Base-by-base conservation (phyloP, 2,797 vertebrate genomes). In the Lagodon rhomboides region DNA sequence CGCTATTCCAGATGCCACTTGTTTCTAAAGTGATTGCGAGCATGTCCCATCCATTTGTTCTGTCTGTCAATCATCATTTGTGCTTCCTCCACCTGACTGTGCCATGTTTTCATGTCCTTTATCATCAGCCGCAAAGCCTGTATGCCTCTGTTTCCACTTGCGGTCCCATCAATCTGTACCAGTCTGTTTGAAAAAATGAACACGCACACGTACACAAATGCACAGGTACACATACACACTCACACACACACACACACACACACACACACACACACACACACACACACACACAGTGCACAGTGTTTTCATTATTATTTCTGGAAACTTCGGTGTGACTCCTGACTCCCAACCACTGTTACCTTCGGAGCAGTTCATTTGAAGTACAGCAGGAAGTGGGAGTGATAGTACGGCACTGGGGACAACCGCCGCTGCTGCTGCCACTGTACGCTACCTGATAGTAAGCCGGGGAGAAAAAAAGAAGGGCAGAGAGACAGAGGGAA, bases 361-460 rank as follows among this genome's bases (percentile, higher is more conserved):
- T 77, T 79, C 79, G 56, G 67, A 78, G 73, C 41, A 83, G 85
- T 88, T 89, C 79, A 91, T 90, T 82, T 89, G 70, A 92, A 91
- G 82, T 85, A 68, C 86, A 85, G 87, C 74, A 78, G 82, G 83
- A 65, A 85, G 83, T 66, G 78, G 80, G 70, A 80, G 59, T 65
- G 86, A 90, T 86, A 81, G 73, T 71, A 43, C 3, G 34, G 72
- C 82, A 72, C 78, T 65, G 64, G 87, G 83, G 87, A 91, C 73
- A 27, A 43, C 75, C 25, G 66, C 75, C 7, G 22, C 73, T 61
- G 73, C 58, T 69, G 47, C 65, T 56, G 66, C 56, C 46, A 49
- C 41, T 71, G 84, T 65, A 34, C 43, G 53, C 54, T 60, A 61
- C 79, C 70, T 73, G 75, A 84, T 43, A 68, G 69, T 47, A 49